phyloP scores from a whole-genome alignment of 2,888 invertebrate species.

The Mythimna lalbum region DNA sequence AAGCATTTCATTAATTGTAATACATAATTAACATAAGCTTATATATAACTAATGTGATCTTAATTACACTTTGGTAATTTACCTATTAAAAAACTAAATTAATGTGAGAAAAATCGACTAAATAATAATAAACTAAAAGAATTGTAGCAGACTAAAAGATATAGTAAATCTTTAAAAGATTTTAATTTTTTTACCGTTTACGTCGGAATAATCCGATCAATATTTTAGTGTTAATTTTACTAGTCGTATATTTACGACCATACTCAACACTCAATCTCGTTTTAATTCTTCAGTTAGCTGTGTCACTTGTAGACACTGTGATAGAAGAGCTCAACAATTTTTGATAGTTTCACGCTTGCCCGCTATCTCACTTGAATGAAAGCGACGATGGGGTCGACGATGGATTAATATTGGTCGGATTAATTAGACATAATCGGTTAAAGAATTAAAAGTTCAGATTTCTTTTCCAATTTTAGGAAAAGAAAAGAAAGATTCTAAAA shows the following conservation, averaged over 20 bases:
- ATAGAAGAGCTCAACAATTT: too few relatives aligned
- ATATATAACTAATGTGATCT: slow-evolving; percentile 82
- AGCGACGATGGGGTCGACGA: too few relatives aligned
- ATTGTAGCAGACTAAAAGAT: slow-evolving; percentile 48
- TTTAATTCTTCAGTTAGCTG: too few relatives aligned
- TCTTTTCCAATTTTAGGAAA: slow-evolving; percentile 29
- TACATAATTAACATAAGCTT: slow-evolving; percentile 67
- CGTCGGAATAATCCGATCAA: too few relatives aligned
- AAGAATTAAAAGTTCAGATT: slow-evolving; percentile 33
- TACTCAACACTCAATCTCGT: too few relatives aligned
- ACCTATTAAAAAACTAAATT: slow-evolving; percentile 84
- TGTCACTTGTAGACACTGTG: too few relatives aligned
- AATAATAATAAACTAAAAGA: slow-evolving; percentile 49
- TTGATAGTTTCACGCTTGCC: too few relatives aligned
- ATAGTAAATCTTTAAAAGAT: slow-evolving; percentile 40
- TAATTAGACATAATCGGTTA: too few relatives aligned
- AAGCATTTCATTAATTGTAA: slow-evolving; percentile 66
- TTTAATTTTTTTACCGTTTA: background rate
- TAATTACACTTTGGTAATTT: slow-evolving; percentile 90
- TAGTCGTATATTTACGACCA: too few relatives aligned
- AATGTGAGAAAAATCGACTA: slow-evolving; percentile 73
- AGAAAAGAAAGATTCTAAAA: slow-evolving; percentile 27
- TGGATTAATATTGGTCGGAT: too few relatives aligned
- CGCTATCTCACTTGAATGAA: too few relatives aligned
- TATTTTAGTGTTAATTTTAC: too few relatives aligned